These are phyloP conservation scores for Galeopterus variegatus DNA, from an alignment of 2,113 vertebrate species.

Conservation along the genomic window DNA sequence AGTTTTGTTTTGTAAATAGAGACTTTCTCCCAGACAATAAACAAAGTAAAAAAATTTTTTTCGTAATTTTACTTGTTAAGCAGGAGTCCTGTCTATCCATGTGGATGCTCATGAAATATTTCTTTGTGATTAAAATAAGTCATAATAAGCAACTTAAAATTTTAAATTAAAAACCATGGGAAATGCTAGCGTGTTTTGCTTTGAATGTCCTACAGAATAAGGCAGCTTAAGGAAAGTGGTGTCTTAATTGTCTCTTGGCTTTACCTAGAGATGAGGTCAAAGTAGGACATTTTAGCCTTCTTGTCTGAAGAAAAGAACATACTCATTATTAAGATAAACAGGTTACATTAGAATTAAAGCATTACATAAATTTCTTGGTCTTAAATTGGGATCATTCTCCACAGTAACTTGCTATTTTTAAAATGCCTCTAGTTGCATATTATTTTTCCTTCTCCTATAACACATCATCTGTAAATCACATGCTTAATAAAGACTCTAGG, in stretches of 20 bases:
- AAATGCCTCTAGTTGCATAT: not conserved
- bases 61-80: not conserved
- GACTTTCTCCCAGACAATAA: not conserved
- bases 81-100: not conserved
- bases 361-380: not conserved
- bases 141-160: not conserved
- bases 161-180: not conserved
- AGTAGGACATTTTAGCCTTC: not conserved
- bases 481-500: not conserved
- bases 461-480: not conserved
- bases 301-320: not conserved
- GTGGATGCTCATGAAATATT: not conserved
- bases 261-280: not conserved
- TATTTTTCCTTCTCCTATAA: conserved; percentile 57
- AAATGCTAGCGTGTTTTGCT: not conserved
- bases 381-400: not conserved
- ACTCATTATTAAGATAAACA: conserved; percentile 22
- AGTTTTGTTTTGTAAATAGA: conserved; percentile 15
- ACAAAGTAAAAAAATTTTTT: not conserved
- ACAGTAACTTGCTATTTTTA: not conserved
- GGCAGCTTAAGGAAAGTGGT: not conserved
- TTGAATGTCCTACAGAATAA: not conserved
- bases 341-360: conserved; percentile 42
- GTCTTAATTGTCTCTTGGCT: not conserved
- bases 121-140: conserved; percentile 38